These are phyloP conservation scores for Capitella teleta DNA, from an alignment of 1,140 invertebrate species.

Conservation along the genomic window DNA sequence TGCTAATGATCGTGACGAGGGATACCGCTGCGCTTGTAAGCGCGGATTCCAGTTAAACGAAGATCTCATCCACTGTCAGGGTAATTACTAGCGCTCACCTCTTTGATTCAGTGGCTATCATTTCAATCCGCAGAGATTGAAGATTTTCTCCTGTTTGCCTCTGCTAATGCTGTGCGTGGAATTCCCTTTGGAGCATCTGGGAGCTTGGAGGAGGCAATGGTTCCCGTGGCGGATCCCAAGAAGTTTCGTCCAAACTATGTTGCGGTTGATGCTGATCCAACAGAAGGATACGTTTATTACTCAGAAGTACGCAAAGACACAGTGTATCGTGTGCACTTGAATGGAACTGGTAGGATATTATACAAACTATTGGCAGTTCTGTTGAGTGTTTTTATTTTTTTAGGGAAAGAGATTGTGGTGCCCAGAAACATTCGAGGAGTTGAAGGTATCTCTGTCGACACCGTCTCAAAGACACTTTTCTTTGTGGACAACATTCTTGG, in stretches of 20 bases:
- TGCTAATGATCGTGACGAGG: slow-evolving; percentile 63
- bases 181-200: slow-evolving; percentile 71
- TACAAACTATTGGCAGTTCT: background rate
- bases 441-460: slow-evolving; percentile 91
- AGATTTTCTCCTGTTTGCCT: slow-evolving; percentile 93
- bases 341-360: slow-evolving; percentile 55
- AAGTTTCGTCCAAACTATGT: slow-evolving; percentile 94
- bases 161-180: slow-evolving; percentile 92
- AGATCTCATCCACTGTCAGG: slow-evolving; percentile 50
- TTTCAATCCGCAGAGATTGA: slow-evolving; percentile 51
- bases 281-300: slow-evolving; percentile 85
- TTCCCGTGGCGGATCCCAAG: slow-evolving; percentile 59
- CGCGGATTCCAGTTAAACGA: slow-evolving; percentile 69
- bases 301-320: slow-evolving; percentile 94
- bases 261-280: slow-evolving; percentile 88
- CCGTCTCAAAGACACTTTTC: slow-evolving; percentile 93
- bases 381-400: background rate
- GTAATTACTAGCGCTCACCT: background rate
- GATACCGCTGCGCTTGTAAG: slow-evolving; percentile 85
- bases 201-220: slow-evolving; percentile 72
- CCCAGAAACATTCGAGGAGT: slow-evolving; percentile 95
- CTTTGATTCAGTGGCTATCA: background rate
- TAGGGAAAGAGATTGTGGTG: slow-evolving; percentile 73
- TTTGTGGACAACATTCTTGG: slow-evolving; percentile 95
- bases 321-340: slow-evolving; percentile 80